Base-by-base conservation (phyloP, 1,140 invertebrate genomes). In the Andrena cerasifolii region DNA sequence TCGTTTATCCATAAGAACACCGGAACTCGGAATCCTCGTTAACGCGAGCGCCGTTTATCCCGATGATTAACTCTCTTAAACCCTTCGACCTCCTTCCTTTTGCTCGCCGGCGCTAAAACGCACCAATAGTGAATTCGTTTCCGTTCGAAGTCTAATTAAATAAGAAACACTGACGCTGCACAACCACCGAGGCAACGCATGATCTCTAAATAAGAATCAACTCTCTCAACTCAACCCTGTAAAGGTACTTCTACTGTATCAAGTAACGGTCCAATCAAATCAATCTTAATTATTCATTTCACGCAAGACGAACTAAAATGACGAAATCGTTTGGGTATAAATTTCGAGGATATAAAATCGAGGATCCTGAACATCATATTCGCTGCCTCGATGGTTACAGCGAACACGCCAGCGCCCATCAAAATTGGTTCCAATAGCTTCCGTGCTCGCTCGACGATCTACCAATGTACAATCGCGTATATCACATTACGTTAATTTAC, bases 51-150 rank as follows among this genome's bases (percentile, higher is more conserved):
- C 18, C 33, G 49, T 10, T 49, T n/a, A n/a, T 26, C 14, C 12
- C 1, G n/a, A 63, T 26, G 28, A 61, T 47, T 21, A 18, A n/a
- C n/a, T n/a, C 24, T 36, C 24, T 14, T 36, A 2, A 36, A 10
- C 16, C 26, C 6, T 33, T 40, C 12, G 10, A 24, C 16, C 18
- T 58, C 31, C n/a, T 72, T 45, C 53, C 53, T n/a, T 36, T 70
- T 24, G 53, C 65, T 65, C 36, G n/a, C 18, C 26, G 40, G 78
- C 54, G 62, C 78, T 79, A 82, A 43, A 71, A 80, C 71, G 63
- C 78, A 56, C 70, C 78, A 36, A 80, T 67, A 53, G 24, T 33
- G 28, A 71, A 59, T 21, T 47, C 45, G 14, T 28, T 28, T 40
- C 14, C 36, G 26, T 21, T 40, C 26, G 10, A 63, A 36, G 53